Evolutionary conservation across 2,888 invertebrate genomes (phyloP).

Genomic region (Blastobasis lacticolella): DNA sequence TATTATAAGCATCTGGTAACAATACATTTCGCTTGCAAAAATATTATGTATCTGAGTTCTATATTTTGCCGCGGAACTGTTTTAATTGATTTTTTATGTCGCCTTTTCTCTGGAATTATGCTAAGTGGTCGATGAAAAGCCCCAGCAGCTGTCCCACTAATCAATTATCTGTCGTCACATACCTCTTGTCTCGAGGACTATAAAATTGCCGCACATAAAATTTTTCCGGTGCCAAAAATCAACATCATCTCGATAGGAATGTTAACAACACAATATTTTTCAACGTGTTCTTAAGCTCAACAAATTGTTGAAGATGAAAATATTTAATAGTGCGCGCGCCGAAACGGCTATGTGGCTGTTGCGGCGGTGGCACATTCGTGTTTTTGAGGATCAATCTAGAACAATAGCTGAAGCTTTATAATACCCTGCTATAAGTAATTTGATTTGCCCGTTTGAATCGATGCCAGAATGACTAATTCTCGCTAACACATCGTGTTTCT

Average conservation of each 20-base stretch:
- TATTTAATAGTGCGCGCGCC: conserved; percentile 46
- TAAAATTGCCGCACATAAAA: conserved; percentile 60
- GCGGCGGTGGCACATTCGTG: conserved; percentile 21
- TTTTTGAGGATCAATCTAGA: conserved; percentile 45
- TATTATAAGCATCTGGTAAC: too few species aligned
- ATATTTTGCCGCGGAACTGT: too few species aligned
- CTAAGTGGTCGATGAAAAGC: conserved; percentile 36
- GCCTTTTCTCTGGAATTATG: conserved; percentile 33
- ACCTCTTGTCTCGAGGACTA: conserved; percentile 56
- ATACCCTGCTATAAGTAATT: conserved; percentile 46
- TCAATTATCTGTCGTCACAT: conserved; percentile 62
- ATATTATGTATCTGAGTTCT: too few species aligned
- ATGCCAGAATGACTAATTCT: conserved; percentile 68
- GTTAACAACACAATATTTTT: conserved; percentile 68
- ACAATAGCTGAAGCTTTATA: conserved; percentile 51
- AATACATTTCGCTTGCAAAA: too few species aligned
- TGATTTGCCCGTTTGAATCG: conserved; percentile 58
- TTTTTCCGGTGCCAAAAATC: conserved; percentile 63
- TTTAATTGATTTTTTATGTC: too few species aligned
- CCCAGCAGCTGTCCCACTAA: conserved; percentile 60
- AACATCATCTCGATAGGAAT: conserved; percentile 59
- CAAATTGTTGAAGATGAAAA: conserved; percentile 61
- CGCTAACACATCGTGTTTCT: conserved; percentile 46
- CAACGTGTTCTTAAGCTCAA: conserved; percentile 58
- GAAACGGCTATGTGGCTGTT: conserved; percentile 38